Evolutionary conservation across 2,113 vertebrate genomes (phyloP).

Genomic region (Grantiella picta): DNA sequence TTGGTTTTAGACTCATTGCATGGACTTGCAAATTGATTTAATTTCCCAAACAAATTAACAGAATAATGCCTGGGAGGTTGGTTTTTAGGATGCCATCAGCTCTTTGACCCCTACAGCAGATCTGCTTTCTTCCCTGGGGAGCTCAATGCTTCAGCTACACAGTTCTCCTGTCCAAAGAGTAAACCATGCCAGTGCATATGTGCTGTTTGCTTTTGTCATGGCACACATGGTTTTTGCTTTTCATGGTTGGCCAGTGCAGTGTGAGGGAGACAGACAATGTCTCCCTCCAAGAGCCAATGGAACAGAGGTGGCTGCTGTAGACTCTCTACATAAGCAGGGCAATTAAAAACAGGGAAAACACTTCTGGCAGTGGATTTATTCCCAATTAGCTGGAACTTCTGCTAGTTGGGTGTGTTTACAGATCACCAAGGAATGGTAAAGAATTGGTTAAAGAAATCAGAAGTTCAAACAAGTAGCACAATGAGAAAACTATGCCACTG

Average conservation of each 20-base stretch:
- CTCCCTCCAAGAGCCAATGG: background rate
- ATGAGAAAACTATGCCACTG: background rate
- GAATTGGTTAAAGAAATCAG: background rate
- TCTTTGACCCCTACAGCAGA: background rate
- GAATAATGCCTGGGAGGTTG: background rate
- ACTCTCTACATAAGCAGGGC: background rate
- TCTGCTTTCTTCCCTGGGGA: background rate
- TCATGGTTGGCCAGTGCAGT: rapidly evolving
- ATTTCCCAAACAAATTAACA: background rate
- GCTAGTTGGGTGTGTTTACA: background rate
- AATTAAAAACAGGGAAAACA: background rate
- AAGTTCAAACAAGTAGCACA: background rate
- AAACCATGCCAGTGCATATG: background rate
- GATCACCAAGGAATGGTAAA: background rate
- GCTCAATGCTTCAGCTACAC: background rate
- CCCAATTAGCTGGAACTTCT: background rate
- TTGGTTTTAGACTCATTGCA: background rate
- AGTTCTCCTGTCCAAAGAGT: background rate
- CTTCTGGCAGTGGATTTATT: background rate
- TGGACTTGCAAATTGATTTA: background rate
- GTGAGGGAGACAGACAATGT: background rate
- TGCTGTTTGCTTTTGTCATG: background rate
- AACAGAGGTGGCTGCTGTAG: background rate
- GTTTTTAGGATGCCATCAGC: background rate
- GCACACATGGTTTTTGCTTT: background rate